Evolutionary conservation across 1,140 invertebrate species (phyloP), one percentile per base, ranked within the genome.

Genomic region (Nasonia giraulti): DNA sequence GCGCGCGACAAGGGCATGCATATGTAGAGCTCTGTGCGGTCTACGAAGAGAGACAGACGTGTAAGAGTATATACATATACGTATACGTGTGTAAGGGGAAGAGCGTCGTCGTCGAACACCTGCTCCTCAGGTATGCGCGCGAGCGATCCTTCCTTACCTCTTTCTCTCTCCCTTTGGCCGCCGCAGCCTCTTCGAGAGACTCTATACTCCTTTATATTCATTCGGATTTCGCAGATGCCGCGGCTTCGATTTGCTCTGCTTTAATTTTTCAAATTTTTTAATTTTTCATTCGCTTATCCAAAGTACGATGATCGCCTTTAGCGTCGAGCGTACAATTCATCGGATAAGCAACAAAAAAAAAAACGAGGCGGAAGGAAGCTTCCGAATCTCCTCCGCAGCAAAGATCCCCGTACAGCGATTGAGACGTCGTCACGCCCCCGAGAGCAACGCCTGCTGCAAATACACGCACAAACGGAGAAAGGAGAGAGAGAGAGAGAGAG

Each of bases 71-170:
- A 75, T 82, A 75, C 76, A 71, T 33, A 44, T 82, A 73, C n/a
- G n/a, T n/a, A 62, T n/a, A 62, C 1, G 20, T 44, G 8, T 10
- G 10, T 44, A 7, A 62, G 20, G 17, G 55, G 27, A 27, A 71
- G 68, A 71, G 23, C 11, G n/a, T 33, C 55, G 23, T 11, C 68
- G 68, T 44, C 17, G 81, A 75, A 82, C 81, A 82, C 73, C 81
- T 82, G 81, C 81, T 74, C n/a, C 73, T 82, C 71, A 82, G 80
- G 69, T 82, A 82, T 74, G 44, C 44, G 69, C 37, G 66, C 66
- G 68, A 69, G 27, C n/a, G 71, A 73, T 75, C 33, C 69, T 82
- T 75, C 40, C 50, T 82, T 55, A 31, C 11, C 33, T 80, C 50
- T 66, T 31, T 10, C 77, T 80, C 62, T 80, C 33, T 40, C 27